These are phyloP conservation scores for Diaprepes abbreviatus DNA, from an alignment of 2,888 invertebrate genomes.

Conservation along the genomic window DNA sequence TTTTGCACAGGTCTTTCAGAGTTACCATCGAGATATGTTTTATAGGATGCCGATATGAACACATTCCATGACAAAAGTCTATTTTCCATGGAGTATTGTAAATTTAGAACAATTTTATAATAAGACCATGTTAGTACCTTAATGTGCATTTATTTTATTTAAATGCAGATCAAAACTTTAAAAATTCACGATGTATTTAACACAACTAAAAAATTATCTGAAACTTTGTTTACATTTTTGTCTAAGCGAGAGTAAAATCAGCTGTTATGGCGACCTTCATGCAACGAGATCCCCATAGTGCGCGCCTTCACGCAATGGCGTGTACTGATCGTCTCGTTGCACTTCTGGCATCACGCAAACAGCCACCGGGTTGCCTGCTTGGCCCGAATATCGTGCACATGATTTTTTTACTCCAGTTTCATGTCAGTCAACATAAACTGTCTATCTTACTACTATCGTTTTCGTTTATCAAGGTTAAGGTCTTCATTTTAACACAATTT, in stretches of 20 bases:
- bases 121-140: too few relatives aligned
- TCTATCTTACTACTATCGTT: conserved; percentile 12
- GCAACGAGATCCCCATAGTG: conserved; percentile 42
- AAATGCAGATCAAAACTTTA: too few relatives aligned
- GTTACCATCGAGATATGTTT: too few relatives aligned
- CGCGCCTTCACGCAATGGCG: conserved; percentile 49
- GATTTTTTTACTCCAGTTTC: conserved; percentile 34
- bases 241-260: conserved; percentile 42
- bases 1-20: too few relatives aligned
- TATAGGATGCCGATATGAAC: too few relatives aligned
- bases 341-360: conserved; percentile 47
- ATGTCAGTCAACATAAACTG: conserved; percentile 12
- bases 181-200: too few relatives aligned
- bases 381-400: conserved; percentile 41
- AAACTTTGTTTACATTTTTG: conserved; percentile 32
- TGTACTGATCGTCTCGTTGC: conserved; percentile 43
- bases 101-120: too few relatives aligned
- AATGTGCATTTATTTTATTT: too few relatives aligned
- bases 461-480: conserved; percentile 7
- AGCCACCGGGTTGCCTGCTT: conserved; percentile 18
- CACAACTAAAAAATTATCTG: too few relatives aligned
- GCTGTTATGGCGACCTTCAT: conserved; percentile 37
- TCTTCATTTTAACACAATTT: background rate
- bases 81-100: too few relatives aligned
- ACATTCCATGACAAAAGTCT: too few relatives aligned